Conservation (phyloP, 2,113 vertebrate genomes). For the Leptodactylus fuscus region DNA sequence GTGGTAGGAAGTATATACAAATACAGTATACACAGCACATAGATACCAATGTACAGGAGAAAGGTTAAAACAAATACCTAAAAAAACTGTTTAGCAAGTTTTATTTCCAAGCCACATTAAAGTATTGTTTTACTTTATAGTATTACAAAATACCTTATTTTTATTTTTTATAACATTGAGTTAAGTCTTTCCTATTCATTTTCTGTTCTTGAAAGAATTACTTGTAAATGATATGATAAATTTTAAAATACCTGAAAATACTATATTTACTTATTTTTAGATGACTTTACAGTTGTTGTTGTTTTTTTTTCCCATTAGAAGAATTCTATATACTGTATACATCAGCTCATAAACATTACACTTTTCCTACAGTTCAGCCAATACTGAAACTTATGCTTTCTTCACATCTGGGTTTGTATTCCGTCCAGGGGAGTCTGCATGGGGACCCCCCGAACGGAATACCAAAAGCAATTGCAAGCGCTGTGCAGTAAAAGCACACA, state of each 20-base stretch:
- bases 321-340: no score
- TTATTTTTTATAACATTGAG: background rate
- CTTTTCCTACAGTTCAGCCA: no score
- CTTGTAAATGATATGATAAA: background rate
- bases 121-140: background rate
- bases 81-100: constrained; percentile 10
- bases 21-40: background rate
- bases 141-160: background rate
- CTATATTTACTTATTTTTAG: background rate
- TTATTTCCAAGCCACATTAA: background rate
- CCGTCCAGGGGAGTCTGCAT: no score
- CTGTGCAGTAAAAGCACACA: no score
- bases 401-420: no score
- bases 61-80: no score
- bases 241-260: background rate
- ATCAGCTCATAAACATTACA: no score
- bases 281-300: no score
- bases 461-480: no score
- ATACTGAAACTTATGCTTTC: no score
- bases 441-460: no score
- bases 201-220: background rate
- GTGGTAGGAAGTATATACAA: background rate
- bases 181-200: background rate
- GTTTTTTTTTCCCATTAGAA: no score
- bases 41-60: background rate